Evolutionary conservation across 2,113 vertebrate species (phyloP).

Genomic region (Anser cygnoides): DNA sequence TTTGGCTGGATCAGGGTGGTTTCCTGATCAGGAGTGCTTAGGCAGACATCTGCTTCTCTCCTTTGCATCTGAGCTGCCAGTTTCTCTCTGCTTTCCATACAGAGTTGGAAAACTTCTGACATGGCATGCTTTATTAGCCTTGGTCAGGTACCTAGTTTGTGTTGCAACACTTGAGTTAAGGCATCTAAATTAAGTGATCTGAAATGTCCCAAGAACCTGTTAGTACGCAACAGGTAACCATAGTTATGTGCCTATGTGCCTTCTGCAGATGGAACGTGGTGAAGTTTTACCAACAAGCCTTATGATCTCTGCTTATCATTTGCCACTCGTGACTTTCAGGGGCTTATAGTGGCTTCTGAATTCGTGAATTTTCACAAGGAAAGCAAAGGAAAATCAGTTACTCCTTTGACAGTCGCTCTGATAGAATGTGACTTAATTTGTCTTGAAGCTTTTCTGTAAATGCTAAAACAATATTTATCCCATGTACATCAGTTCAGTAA

Average conservation of each 20-base stretch:
- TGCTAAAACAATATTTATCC: background rate
- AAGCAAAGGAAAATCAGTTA: background rate
- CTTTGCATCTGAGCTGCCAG: background rate
- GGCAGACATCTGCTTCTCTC: background rate
- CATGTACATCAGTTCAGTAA: background rate
- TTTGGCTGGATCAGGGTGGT: background rate
- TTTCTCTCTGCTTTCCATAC: background rate
- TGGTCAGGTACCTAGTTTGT: background rate
- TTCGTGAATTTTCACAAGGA: background rate
- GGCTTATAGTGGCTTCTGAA: background rate
- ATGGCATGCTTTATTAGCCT: background rate
- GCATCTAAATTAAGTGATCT: background rate
- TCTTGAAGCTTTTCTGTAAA: background rate
- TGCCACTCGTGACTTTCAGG: background rate
- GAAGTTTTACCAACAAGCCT: background rate
- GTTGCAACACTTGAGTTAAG: background rate
- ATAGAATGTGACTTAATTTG: background rate
- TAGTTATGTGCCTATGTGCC: background rate
- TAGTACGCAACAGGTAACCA: background rate
- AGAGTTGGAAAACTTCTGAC: background rate
- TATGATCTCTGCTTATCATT: background rate
- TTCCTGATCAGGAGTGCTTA: background rate
- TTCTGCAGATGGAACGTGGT: background rate
- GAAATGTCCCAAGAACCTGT: background rate
- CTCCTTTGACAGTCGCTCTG: background rate